A percentile compares a stretch with the other conserved stretches of the same genome.
Evolutionary conservation across 2,113 vertebrate species (phyloP).

Genomic region (Hirundichthys speculiger): DNA sequence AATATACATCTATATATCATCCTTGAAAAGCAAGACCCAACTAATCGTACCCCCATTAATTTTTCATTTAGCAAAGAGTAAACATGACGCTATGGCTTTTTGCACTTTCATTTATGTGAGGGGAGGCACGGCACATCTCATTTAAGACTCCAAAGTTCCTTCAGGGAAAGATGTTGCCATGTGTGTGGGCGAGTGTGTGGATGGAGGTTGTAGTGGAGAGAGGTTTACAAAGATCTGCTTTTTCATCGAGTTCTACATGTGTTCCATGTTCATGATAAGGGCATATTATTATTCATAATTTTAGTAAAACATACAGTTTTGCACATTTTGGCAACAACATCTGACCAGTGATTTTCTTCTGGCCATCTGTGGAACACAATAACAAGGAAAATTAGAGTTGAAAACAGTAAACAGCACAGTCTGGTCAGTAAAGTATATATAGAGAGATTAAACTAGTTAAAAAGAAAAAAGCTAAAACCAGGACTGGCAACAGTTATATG

Average conservation of each 20-base stretch:
- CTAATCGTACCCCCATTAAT: constrained; percentile 58
- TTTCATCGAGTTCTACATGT: not conserved
- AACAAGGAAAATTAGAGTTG: too few relatives aligned
- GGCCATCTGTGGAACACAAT: too few relatives aligned
- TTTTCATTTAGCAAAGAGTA: constrained; percentile 31
- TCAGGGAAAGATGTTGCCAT: constrained; percentile 16
- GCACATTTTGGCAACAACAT: too few relatives aligned
- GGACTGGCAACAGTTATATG: too few relatives aligned
- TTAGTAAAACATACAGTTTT: too few relatives aligned
- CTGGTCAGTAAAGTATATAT: too few relatives aligned
- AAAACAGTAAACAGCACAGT: too few relatives aligned
- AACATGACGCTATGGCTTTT: constrained; percentile 19
- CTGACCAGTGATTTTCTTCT: too few relatives aligned
- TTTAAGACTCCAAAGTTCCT: constrained; percentile 35
- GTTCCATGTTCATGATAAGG: not conserved
- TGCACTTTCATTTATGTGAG: constrained; percentile 44
- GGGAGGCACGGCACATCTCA: constrained; percentile 30
- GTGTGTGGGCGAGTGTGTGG: constrained; percentile 6
- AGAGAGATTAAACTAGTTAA: too few relatives aligned
- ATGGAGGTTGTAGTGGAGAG: not conserved
- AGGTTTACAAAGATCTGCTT: not conserved
- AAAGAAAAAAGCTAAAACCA: too few relatives aligned
- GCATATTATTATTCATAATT: too few relatives aligned
- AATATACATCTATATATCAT: constrained; percentile 68
- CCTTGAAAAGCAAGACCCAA: constrained; percentile 41